Conservation (phyloP, 1,140 invertebrate genomes). For the Drosophila sucinea region DNA sequence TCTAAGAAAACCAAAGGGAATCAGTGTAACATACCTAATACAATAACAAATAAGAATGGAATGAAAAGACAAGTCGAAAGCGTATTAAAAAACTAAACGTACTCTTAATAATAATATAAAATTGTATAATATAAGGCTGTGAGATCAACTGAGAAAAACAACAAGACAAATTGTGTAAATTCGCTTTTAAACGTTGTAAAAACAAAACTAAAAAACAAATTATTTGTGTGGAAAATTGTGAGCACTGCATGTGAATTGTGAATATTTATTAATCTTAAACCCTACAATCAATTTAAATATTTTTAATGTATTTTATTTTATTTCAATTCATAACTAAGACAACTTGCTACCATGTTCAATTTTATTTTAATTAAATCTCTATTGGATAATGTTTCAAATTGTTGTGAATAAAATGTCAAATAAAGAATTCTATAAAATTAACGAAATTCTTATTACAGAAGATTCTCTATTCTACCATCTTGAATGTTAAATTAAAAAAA, state of each 20-base stretch:
- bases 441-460: not conserved
- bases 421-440: constrained; percentile 19
- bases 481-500: too few species aligned
- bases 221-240: constrained; percentile 16
- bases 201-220: constrained; percentile 1
- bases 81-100: constrained; percentile 15
- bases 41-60: constrained; percentile 57
- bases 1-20: constrained; percentile 48
- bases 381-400: constrained; percentile 27
- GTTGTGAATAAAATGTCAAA: constrained; percentile 27
- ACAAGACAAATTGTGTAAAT: constrained; percentile 43
- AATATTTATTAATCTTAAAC: constrained; percentile 28
- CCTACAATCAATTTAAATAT: constrained; percentile 8
- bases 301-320: constrained; percentile 48
- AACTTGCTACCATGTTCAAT: constrained; percentile 14
- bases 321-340: constrained; percentile 23
- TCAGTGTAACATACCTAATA: constrained; percentile 61
- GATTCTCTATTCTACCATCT: too few species aligned
- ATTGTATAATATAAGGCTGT: constrained; percentile 64
- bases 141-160: constrained; percentile 56
- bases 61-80: constrained; percentile 25
- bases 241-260: constrained; percentile 19
- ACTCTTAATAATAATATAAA: constrained; percentile 40
- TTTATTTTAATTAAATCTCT: constrained; percentile 24
- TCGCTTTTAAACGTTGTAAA: constrained; percentile 31